Evolutionary conservation across 2,888 invertebrate species (phyloP).

Genomic region (Diaperis boleti): DNA sequence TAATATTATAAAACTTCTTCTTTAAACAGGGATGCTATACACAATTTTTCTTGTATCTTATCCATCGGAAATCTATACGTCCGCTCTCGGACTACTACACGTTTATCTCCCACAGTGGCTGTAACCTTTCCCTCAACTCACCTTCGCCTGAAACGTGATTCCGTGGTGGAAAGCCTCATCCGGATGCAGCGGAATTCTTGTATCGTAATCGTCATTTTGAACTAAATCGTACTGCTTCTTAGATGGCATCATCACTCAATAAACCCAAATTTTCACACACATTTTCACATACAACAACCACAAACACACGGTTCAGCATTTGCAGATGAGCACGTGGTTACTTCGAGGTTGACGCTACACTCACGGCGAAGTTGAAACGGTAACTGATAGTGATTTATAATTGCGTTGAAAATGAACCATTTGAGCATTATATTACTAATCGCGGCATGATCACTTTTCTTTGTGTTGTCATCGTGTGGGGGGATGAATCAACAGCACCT

Average conservation of each 20-base stretch:
- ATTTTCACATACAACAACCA: constrained; percentile 40
- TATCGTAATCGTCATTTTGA: constrained; percentile 95
- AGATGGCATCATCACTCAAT: constrained; percentile 78
- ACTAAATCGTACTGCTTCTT: constrained; percentile 95
- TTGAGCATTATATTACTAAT: constrained; percentile 25
- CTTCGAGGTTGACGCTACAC: background rate
- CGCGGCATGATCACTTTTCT: constrained; percentile 39
- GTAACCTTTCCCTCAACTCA: constrained; percentile 66
- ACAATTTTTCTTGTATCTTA: no score
- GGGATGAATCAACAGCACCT: constrained; percentile 50
- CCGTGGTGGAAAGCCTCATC: constrained; percentile 98
- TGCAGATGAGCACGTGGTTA: constrained; percentile 19
- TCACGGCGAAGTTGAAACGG: constrained; percentile 1
- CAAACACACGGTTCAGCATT: constrained; percentile 43
- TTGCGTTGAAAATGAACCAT: constrained; percentile 19
- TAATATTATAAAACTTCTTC: no score
- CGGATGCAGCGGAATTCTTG: constrained; percentile 94
- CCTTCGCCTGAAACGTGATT: constrained; percentile 97
- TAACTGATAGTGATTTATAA: constrained; percentile 32
- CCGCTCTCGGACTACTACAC: no score
- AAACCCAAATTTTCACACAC: constrained; percentile 19
- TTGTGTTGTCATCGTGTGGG: constrained; percentile 45
- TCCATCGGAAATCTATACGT: no score
- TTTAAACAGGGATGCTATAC: no score
- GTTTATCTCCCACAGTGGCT: background rate